A percentile compares a stretch with the other conserved stretches of the same genome.
phyloP scores from a whole-genome alignment of 1,140 invertebrate genomes.

The Acromyrmex heyeri region DNA sequence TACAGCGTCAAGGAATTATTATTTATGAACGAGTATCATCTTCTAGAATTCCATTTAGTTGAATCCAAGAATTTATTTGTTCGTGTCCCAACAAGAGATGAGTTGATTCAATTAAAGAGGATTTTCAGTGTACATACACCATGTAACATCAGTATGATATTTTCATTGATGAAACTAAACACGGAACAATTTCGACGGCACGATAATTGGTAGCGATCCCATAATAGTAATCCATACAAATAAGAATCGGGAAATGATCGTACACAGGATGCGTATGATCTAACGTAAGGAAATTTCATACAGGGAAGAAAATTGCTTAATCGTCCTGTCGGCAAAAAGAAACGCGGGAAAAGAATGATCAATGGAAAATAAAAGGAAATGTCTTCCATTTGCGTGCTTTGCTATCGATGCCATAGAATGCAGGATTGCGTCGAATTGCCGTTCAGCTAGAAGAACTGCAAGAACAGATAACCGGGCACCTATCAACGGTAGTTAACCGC shows the following conservation, averaged over 20 bases:
- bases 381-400: constrained; percentile 47
- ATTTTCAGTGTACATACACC: not conserved
- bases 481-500: constrained; percentile 71
- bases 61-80: no score
- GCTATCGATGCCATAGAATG: constrained; percentile 26
- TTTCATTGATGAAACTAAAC: constrained; percentile 5
- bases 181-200: not conserved
- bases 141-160: not conserved
- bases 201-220: not conserved
- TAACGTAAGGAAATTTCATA: constrained; percentile 19
- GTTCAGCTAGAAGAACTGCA: constrained; percentile 78
- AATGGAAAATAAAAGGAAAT: constrained; percentile 34
- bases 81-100: no score
- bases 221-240: not conserved
- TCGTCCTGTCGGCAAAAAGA: constrained; percentile 34
- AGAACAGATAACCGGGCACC: constrained; percentile 69
- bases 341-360: constrained; percentile 16
- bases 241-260: not conserved
- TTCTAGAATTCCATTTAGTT: no score
- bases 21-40: not conserved
- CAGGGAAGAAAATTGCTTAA: constrained; percentile 47
- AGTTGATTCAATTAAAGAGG: no score
- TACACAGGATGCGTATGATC: not conserved
- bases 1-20: constrained; percentile 4
- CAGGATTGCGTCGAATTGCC: constrained; percentile 69